phyloP scores from a whole-genome alignment of 2,797 vertebrate species.

The Pyrocephalus nanus region DNA sequence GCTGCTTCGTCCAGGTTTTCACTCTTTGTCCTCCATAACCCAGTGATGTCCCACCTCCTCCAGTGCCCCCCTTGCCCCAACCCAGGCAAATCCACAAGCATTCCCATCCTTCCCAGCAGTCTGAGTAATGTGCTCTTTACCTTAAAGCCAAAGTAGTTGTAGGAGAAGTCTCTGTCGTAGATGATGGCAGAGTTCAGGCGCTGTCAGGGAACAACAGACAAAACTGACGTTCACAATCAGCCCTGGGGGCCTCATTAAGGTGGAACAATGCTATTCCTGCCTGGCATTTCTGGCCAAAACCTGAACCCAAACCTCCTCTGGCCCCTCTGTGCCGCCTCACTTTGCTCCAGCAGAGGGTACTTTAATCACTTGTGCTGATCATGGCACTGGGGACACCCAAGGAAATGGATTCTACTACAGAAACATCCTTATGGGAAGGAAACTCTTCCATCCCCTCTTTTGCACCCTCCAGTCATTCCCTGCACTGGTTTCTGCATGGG shows the following conservation, averaged over 20 bases:
- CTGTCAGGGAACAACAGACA: constrained; percentile 56
- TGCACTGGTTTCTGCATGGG: background rate
- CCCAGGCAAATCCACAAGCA: background rate
- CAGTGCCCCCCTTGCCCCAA: background rate
- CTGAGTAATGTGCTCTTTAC: constrained; percentile 54
- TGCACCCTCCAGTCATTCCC: background rate
- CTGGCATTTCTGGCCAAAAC: background rate
- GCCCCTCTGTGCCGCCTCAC: background rate
- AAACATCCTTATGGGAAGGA: background rate
- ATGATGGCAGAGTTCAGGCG: constrained; percentile 97
- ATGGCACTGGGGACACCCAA: background rate
- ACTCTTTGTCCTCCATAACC: background rate
- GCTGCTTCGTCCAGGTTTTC: background rate
- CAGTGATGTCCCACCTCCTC: background rate
- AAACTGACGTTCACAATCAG: background rate
- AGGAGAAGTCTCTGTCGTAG: constrained; percentile 95
- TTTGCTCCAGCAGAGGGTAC: background rate
- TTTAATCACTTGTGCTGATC: background rate
- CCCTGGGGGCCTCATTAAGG: background rate
- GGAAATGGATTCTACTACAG: background rate
- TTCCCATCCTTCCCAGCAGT: background rate
- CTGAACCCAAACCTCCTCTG: background rate
- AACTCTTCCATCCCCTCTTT: background rate
- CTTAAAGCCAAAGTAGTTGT: constrained; percentile 99
- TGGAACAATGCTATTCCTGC: accelerated